These are phyloP conservation scores for Synanthedon formicaeformis DNA, from an alignment of 2,888 invertebrate genomes.

Conservation along the genomic window DNA sequence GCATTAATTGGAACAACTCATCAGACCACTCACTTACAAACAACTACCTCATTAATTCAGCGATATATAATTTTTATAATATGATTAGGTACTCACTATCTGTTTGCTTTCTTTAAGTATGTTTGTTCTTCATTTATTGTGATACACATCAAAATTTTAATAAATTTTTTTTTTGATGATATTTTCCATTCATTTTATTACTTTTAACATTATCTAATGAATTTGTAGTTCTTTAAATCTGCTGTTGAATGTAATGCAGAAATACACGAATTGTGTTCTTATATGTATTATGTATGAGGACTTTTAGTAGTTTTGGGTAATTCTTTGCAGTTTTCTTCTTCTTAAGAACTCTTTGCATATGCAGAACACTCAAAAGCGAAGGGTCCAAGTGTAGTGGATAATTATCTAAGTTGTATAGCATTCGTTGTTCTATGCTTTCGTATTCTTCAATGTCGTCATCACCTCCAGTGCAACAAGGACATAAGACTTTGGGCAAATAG, in stretches of 20 bases:
- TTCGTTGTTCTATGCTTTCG: conserved; percentile 36
- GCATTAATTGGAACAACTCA: no score
- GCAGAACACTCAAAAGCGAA: conserved; percentile 41
- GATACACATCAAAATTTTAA: no score
- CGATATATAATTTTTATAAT: no score
- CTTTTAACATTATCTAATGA: no score
- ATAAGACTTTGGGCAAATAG: conserved; percentile 26
- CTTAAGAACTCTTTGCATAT: conserved; percentile 23
- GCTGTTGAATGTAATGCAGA: not conserved
- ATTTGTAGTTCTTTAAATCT: no score
- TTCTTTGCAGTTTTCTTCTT: conserved; percentile 20
- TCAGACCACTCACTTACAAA: no score
- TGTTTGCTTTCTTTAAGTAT: no score
- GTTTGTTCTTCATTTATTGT: no score
- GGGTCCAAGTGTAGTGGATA: conserved; percentile 30
- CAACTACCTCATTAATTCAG: no score
- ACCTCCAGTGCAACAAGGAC: conserved; percentile 45
- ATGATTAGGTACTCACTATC: no score
- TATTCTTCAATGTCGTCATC: conserved; percentile 32
- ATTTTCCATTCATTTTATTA: no score
- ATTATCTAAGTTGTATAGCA: conserved; percentile 15
- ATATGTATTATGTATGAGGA: conserved; percentile 28
- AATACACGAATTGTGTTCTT: conserved; percentile 20
- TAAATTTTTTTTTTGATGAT: no score
- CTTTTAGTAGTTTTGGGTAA: conserved; percentile 25